phyloP scores from a whole-genome alignment of 2,797 vertebrate species.

The Alouatta caraya region DNA sequence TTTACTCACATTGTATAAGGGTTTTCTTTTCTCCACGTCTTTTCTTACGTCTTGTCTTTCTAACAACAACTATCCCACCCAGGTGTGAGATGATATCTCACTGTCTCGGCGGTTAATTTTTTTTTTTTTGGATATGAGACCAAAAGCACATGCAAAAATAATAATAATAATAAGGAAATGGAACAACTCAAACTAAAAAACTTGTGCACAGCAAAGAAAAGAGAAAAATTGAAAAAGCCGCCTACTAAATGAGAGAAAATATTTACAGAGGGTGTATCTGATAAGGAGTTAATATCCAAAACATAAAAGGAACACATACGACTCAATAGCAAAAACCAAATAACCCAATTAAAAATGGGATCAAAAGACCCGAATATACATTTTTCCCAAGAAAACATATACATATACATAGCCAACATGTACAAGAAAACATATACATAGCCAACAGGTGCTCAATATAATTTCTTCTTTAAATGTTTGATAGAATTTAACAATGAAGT shows the following conservation, averaged over 20 bases:
- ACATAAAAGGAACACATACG: neutral
- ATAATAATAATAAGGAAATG: neutral
- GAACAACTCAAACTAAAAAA: neutral
- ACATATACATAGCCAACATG: neutral
- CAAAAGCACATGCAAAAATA: neutral
- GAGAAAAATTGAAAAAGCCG: neutral
- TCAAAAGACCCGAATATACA: neutral
- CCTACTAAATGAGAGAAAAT: neutral
- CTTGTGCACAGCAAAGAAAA: neutral
- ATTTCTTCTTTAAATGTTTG: neutral
- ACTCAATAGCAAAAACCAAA: neutral
- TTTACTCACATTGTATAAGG: neutral
- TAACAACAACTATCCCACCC: neutral
- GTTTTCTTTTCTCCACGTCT: neutral
- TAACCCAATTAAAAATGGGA: neutral
- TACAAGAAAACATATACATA: neutral
- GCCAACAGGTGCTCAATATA: neutral
- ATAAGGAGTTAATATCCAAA: neutral
- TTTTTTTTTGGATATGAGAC: neutral
- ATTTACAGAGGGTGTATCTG: neutral
- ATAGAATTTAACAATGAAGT: neutral
- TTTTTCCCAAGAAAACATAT: neutral
- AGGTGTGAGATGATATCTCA: neutral
- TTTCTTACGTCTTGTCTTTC: neutral
- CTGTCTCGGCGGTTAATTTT: neutral